phyloP scores from a whole-genome alignment of 2,888 invertebrate genomes.

The Melinopterus prodromus region DNA sequence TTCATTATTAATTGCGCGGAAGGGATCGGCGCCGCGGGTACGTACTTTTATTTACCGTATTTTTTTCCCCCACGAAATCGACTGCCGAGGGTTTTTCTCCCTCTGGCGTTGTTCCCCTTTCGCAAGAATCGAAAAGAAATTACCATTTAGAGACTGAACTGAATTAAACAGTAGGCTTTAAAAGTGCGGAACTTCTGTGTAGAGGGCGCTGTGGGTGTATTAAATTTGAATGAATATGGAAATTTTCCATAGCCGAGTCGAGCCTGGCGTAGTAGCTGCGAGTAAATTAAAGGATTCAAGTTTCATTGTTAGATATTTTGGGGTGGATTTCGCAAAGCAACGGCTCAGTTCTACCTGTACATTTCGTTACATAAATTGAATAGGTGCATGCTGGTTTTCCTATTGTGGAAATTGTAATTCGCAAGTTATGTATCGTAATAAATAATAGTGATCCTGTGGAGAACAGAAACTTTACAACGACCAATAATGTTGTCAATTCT shows the following conservation, averaged over 20 bases:
- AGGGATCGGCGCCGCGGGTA: not conserved
- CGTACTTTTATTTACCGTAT: not conserved
- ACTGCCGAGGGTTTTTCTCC: not conserved
- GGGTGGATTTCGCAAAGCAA: slow-evolving; percentile 11
- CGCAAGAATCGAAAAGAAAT: slow-evolving; percentile 21
- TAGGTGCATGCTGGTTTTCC: not conserved
- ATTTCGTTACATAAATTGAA: not conserved
- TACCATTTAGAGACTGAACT: slow-evolving; percentile 22
- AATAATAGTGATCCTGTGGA: too few species aligned
- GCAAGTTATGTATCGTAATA: not conserved
- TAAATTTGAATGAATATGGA: slow-evolving; percentile 26
- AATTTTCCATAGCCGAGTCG: not conserved
- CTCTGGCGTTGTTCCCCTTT: not conserved
- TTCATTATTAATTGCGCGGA: slow-evolving; percentile 20
- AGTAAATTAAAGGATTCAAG: slow-evolving; percentile 26
- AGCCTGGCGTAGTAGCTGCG: not conserved
- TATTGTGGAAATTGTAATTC: not conserved
- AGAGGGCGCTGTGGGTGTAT: slow-evolving; percentile 10
- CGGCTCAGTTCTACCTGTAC: slow-evolving; percentile 14
- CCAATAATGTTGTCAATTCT: too few species aligned
- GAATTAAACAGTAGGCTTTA: slow-evolving; percentile 10
- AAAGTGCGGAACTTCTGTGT: slow-evolving; percentile 10
- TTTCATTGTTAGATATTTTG: slow-evolving; percentile 19
- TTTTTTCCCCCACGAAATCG: slow-evolving; percentile 10
- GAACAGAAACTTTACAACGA: too few species aligned